Evolutionary conservation across 2,888 invertebrate species (phyloP), one percentile per base, ranked within the genome.

Genomic region (Drosophila multiciliata): DNA sequence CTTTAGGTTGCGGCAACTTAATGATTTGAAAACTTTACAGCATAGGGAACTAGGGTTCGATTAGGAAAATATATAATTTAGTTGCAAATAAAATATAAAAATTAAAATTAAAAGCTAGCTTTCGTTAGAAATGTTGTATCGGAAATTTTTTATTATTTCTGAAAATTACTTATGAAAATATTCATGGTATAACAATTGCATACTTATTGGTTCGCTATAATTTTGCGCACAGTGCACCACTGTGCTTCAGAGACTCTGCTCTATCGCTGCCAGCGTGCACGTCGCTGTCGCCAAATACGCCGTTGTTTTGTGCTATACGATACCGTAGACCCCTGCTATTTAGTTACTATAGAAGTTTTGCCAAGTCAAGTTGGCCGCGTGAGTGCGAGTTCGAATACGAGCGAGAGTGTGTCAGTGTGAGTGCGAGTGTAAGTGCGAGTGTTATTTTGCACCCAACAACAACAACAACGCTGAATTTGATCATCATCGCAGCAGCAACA

Each of bases 341-440:
- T 82, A 92, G 92, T 91, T 91, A 90, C 84, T 88, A 87, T 75
- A 91, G 85, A 87, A 89, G 91, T 91, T 90, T 89, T 90, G 90
- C 80, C 86, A 91, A 91, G 87, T 90, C 87, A 89, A 87, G 87
- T 90, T 83, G 88, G 73, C 73, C 89, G 54, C 71, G 77, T 59
- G 62, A 52, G 70, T 52, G 73, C 75, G 66, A 68, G 65, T 53
- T 26, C 33, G 55, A 45, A 50, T 45, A 48, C 17, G 38, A 35
- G 45, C 29, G 71, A 50, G 36, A 23, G 33, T 33, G 73, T 54
- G 20, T 20, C 20, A 17, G 38, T 57, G 59, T 7, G 52, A 26
- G 45, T 40, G 73, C 38, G 26, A 36, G 36, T 53, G 64, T 54
- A 50, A 50, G 23, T 45, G 59, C 52, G 70, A 63, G 61, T 71